Evolutionary conservation across 2,797 vertebrate species (phyloP).

Genomic region (Pangasius sanitwongsei): DNA sequence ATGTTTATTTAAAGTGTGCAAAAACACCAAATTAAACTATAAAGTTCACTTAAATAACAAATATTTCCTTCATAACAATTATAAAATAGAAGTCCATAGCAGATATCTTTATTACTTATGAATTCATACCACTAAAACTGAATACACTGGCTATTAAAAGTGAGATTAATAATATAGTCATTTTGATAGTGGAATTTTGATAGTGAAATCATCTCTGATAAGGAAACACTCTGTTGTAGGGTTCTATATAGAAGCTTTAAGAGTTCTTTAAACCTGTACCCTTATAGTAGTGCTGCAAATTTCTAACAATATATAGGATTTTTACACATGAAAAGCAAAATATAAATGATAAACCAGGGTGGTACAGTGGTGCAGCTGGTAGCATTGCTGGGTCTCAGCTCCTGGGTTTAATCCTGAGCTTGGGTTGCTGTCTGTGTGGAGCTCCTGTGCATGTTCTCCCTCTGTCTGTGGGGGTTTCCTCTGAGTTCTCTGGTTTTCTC

Average conservation of each 20-base stretch:
- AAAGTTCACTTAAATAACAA: neutral
- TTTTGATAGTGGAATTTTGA: neutral
- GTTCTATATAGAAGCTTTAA: neutral
- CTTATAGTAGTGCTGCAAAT: neutral
- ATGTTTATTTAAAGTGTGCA: conserved; percentile 2
- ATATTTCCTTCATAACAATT: neutral
- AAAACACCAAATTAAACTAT: neutral
- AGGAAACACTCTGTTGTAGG: neutral
- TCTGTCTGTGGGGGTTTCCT: neutral
- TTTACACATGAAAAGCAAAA: neutral
- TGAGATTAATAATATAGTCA: neutral
- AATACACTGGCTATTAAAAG: neutral
- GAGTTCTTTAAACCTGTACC: neutral
- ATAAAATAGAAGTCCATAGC: neutral
- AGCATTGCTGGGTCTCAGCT: too few species aligned
- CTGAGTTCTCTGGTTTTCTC: neutral
- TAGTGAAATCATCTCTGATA: neutral
- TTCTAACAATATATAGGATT: neutral
- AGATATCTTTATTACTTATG: neutral
- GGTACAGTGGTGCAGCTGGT: neutral
- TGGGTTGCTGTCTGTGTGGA: neutral
- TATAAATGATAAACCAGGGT: neutral
- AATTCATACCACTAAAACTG: neutral
- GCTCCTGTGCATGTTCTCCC: neutral
- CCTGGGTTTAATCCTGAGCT: neutral